Percentiles rank a stretch among this genome's conserved stretches.
phyloP scores from a whole-genome alignment of 2,113 vertebrate genomes.

The Paradoxurus hermaphroditus region DNA sequence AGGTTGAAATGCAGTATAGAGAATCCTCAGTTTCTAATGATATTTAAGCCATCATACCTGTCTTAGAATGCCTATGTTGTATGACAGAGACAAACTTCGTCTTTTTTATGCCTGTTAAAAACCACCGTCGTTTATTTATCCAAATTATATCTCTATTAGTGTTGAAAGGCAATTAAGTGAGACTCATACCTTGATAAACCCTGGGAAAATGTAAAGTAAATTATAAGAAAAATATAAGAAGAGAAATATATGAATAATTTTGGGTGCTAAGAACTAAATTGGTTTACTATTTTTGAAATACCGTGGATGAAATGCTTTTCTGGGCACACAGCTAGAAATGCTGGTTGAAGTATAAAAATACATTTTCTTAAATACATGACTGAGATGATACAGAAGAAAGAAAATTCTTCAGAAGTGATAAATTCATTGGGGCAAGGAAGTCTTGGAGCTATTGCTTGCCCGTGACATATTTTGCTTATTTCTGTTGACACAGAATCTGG shows the following conservation, averaged over 20 bases:
- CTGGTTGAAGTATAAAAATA: neutral
- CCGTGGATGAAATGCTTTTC: neutral
- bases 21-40: neutral
- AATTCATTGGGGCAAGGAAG: neutral
- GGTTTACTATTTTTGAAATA: neutral
- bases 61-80: neutral
- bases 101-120: neutral
- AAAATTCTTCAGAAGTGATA: neutral
- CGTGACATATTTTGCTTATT: neutral
- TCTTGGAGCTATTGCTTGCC: neutral
- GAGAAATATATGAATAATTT: neutral
- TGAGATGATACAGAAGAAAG: neutral
- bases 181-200: neutral
- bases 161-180: neutral
- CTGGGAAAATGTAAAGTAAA: neutral
- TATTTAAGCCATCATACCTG: neutral
- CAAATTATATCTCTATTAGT: neutral
- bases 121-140: neutral
- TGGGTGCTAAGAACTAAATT: neutral
- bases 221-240: neutral
- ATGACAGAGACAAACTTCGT: neutral
- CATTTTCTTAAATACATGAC: neutral
- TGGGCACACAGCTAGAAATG: neutral
- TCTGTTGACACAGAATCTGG: neutral
- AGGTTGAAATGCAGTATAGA: neutral